Evolutionary conservation across 1,140 invertebrate species (phyloP).

Genomic region (Ceratosolen solmsi): DNA sequence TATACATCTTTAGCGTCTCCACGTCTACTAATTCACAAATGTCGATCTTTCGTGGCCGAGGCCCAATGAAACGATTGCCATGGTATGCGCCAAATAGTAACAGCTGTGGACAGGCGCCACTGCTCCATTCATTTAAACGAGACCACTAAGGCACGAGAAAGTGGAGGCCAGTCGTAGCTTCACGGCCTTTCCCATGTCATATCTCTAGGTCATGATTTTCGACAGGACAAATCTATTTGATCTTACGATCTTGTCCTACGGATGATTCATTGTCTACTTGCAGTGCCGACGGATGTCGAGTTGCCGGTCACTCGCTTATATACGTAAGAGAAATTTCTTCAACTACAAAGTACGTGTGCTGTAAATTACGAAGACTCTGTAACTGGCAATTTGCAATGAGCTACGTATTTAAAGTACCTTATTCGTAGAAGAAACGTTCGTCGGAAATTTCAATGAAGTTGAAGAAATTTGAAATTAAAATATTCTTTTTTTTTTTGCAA

Average conservation of each 20-base stretch:
- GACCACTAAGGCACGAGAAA: slow-evolving; percentile 29
- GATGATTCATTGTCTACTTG: slow-evolving; percentile 22
- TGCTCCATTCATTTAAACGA: slow-evolving; percentile 41
- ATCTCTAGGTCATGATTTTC: not conserved
- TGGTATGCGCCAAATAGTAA: not conserved
- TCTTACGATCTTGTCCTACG: not conserved
- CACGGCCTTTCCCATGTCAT: slow-evolving; percentile 1
- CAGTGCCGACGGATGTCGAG: not conserved
- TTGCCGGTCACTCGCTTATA: not conserved
- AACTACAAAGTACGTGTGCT: not conserved
- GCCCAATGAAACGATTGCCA: not conserved
- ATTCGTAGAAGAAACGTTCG: not conserved
- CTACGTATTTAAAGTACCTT: not conserved
- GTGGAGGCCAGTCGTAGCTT: not conserved
- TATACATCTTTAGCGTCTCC: too few species aligned
- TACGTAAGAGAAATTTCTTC: not conserved
- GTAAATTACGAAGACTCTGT: too few species aligned
- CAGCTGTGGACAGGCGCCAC: slow-evolving; percentile 14
- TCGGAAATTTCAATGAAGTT: not conserved
- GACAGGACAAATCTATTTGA: slow-evolving; percentile 6
- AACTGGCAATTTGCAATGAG: not conserved
- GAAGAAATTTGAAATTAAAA: not conserved
- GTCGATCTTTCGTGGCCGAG: not conserved
- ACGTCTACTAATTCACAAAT: not conserved
- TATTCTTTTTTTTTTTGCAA: too few species aligned